These are phyloP conservation scores for Morbakka virulenta DNA, from an alignment of 30 jellyfish, hydroid and myxozoan species.

Conservation along the genomic window DNA sequence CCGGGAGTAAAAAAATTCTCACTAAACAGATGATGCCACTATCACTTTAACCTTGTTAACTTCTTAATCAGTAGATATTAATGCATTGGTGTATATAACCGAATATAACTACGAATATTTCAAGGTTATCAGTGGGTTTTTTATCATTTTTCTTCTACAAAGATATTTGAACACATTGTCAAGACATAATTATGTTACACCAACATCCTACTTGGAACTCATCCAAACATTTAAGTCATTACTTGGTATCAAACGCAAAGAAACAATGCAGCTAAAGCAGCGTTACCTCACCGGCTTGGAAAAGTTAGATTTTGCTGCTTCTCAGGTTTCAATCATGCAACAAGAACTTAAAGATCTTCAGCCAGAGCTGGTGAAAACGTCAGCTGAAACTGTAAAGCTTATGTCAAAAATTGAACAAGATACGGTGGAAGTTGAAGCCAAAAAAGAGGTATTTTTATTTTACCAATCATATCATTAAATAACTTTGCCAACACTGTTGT, in stretches of 20 bases:
- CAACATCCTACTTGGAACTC: slow-evolving; percentile 93
- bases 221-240: slow-evolving; percentile 80
- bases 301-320: slow-evolving; percentile 94
- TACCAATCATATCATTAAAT: not conserved
- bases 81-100: no score
- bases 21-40: no score
- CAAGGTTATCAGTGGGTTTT: no score
- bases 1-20: no score
- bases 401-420: slow-evolving; percentile 94
- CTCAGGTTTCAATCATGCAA: slow-evolving; percentile 92
- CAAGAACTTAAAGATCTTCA: slow-evolving; percentile 88
- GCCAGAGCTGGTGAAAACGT: slow-evolving; percentile 94
- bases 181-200: slow-evolving; percentile 97
- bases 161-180: slow-evolving; percentile 67
- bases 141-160: no score
- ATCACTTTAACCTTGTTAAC: no score
- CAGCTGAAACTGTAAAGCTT: slow-evolving; percentile 88
- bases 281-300: slow-evolving; percentile 90
- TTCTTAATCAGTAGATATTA: no score
- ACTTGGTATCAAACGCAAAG: slow-evolving; percentile 74
- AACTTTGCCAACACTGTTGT: not conserved
- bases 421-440: slow-evolving; percentile 98
- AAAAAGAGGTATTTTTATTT: slow-evolving; percentile 75
- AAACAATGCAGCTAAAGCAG: slow-evolving; percentile 64
- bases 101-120: no score